Conservation (phyloP, 1,140 invertebrate genomes). For the Drosophila erecta region DNA sequence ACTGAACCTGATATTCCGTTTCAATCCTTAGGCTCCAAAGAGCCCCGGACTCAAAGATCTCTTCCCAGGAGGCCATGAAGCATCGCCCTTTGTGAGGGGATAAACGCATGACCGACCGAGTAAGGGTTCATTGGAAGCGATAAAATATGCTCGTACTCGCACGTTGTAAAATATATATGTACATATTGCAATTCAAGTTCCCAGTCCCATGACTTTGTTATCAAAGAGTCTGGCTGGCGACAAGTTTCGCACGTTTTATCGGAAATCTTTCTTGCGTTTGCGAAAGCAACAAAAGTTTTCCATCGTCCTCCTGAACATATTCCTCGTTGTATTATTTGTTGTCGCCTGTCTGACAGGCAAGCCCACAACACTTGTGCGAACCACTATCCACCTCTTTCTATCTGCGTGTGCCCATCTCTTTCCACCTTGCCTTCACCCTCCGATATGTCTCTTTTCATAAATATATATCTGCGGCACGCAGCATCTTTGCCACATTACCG, state of each 20-base stretch:
- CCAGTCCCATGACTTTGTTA: conserved; percentile 50
- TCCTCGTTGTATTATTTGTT: conserved; percentile 34
- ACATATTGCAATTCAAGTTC: conserved; percentile 59
- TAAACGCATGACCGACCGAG: conserved; percentile 45
- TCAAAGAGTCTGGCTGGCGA: conserved; percentile 52
- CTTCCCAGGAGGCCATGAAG: conserved; percentile 47
- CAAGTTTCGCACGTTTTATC: conserved; percentile 74
- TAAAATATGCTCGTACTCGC: conserved; percentile 45
- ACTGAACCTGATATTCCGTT: conserved; percentile 3
- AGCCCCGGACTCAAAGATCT: background rate
- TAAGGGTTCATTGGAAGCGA: conserved; percentile 72
- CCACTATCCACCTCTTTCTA: conserved; percentile 28
- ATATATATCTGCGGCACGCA: conserved; percentile 26
- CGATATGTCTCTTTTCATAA: conserved; percentile 1
- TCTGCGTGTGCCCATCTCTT: conserved; percentile 1
- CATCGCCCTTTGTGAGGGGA: conserved; percentile 45
- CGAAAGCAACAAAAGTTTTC: conserved; percentile 53
- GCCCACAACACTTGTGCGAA: conserved; percentile 47
- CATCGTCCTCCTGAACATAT: conserved; percentile 4
- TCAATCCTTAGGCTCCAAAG: background rate
- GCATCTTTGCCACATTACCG: conserved; percentile 60
- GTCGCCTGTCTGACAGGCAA: conserved; percentile 29
- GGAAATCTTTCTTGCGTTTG: conserved; percentile 28
- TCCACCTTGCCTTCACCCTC: background rate
- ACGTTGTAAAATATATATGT: conserved; percentile 2